Evolutionary conservation across 2,888 invertebrate species (phyloP), one percentile per base, ranked within the genome.

Genomic region (Piscicola geometra): DNA sequence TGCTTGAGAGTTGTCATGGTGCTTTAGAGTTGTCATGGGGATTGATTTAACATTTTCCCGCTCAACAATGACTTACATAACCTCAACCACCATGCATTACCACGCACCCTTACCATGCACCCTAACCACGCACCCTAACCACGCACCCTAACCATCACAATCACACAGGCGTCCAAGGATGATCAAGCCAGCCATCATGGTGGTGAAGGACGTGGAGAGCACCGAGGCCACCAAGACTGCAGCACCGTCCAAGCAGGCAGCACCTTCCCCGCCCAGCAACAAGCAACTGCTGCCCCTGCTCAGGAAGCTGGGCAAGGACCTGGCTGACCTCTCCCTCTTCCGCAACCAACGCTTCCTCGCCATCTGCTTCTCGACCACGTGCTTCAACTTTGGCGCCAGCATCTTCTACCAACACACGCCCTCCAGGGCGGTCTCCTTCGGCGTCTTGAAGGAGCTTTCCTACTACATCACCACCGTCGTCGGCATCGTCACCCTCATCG

Each of bases 361-460:
- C 25, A 64, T 52, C 71, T 78, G 75, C 60, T n/a, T 74, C 1
- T 56, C 71, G 21, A 78, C 76, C 5, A 50, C 76, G 32, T 71
- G 75, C 30, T 75, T 76, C 72, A 67, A 73, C 30, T 66, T 77
- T 47, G 78, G 78, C 9, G 36, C 60, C n/a, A 72, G 68, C 18
- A 33, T 76, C n/a, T 76, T 76, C 28, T 77, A 76, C 64, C 76
- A 75, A 21, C 78, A 78, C 71, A 76, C 76, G 1, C 77, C 77
- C 12, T 71, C 56, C 33, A 35, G 76, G 9, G 75, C 78, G 5
- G 60, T 72, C 21, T 28, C 67, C 28, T 32, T 36, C 12, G 77
- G 77, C 15, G 56, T 76, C 2, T 21, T 25, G 9, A 41, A 25
- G 41, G n/a, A 72, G 28, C 12, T 32, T n/a, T 73, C 77, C 9